Conservation (phyloP, 2,797 vertebrate species). For the Tapera naevia region DNA sequence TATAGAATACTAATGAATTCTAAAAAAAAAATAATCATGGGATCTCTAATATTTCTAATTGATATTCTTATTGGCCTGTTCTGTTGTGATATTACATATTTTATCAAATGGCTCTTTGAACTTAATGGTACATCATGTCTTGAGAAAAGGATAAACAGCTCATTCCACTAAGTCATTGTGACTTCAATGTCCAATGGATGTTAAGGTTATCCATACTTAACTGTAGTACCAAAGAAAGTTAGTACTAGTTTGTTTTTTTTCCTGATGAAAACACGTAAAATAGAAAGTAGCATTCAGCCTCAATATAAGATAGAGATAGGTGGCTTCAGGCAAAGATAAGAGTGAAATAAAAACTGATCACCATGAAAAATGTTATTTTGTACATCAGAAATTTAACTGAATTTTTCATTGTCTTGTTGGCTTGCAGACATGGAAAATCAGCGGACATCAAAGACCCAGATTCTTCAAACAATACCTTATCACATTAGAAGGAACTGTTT, state of each 20-base stretch:
- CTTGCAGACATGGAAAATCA: neutral
- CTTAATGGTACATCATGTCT: neutral
- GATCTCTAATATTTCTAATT: neutral
- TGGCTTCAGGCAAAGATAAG: neutral
- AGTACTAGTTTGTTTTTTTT: neutral
- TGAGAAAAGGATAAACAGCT: neutral
- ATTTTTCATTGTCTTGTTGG: neutral
- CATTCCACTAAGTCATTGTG: neutral
- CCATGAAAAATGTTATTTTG: neutral
- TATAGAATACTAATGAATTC: neutral
- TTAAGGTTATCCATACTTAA: neutral
- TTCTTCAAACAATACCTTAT: neutral
- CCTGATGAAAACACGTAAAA: neutral
- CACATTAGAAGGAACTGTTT: neutral
- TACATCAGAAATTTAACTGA: neutral
- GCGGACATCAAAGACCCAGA: neutral
- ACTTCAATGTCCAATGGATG: neutral
- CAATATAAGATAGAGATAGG: neutral
- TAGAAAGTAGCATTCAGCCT: neutral
- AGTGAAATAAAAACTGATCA: neutral
- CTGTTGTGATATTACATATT: neutral
- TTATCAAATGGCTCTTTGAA: neutral
- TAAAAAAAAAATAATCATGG: neutral
- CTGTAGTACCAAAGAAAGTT: neutral
- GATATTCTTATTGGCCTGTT: neutral